Base-by-base conservation (phyloP, 2,888 invertebrate species). In the Rambutsinella grinnellia region DNA sequence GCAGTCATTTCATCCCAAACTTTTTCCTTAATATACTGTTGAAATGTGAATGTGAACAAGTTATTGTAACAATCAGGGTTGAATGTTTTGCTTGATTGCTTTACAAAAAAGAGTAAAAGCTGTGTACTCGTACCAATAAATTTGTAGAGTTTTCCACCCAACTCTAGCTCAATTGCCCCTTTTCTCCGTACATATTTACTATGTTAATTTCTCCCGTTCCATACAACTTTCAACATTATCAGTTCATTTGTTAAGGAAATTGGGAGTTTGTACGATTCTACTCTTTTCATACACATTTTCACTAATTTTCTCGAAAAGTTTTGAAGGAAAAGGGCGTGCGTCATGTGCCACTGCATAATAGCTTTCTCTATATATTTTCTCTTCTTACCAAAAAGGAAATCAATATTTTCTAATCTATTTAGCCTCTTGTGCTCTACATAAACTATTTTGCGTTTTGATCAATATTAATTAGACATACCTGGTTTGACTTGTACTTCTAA, bases 31-130 rank as follows among this genome's bases (percentile, higher is more conserved):
- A n/a, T n/a, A n/a, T 67, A 62, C 75, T 75, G 69, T 61, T 61
- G 67, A 67, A 62, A 75, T 62, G 57, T 68, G 75, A 62, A n/a
- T n/a, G 65, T 46, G 24, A 28, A 63, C 26, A 17, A 10, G 23
- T 57, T 26, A 24, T 13, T 26, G 54, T 13, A 36, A 36, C 36
- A 36, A 36, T 36, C 36, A 36, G n/a, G n/a, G n/a, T n/a, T n/a
- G n/a, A n/a, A 57, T 24, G 26, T 26, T 57, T 57, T 57, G 57
- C 23, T 15, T 26, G 26, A 26, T 5, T 57, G 19, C 19, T n/a
- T 23, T 5, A n/a, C 57, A 27, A 27, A 27, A 2, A 26, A 27
- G n/a, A n/a, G n/a, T n/a, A n/a, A n/a, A n/a, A n/a, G n/a, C n/a
- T n/a, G n/a, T n/a, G n/a, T n/a, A n/a, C n/a, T n/a, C n/a, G n/a